A percentile compares a stretch with the other conserved stretches of the same genome.
These are phyloP conservation scores for Lamellibrachia satsuma DNA, from an alignment of 2,888 invertebrate species.

Conservation along the genomic window DNA sequence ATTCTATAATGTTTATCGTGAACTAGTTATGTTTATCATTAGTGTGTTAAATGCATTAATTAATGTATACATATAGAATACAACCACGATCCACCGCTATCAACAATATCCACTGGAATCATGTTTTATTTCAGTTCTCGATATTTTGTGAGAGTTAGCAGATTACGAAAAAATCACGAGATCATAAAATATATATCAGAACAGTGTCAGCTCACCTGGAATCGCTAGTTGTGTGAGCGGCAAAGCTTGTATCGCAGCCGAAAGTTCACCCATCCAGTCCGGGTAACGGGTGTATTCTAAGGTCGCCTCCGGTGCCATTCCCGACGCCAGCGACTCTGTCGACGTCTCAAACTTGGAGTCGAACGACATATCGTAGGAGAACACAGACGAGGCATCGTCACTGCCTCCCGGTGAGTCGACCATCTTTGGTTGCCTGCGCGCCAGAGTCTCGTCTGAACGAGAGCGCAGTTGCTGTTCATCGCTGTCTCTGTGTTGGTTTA, in stretches of 20 bases:
- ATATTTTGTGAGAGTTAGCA: too few relatives aligned
- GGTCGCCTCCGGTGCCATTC: constrained; percentile 21
- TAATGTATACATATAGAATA: too few relatives aligned
- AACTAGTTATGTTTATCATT: too few relatives aligned
- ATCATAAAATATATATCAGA: background rate
- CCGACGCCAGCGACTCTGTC: background rate
- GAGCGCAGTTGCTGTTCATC: background rate
- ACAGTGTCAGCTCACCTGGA: constrained; percentile 36
- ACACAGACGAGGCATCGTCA: background rate
- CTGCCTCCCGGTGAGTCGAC: background rate
- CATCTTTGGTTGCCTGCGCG: background rate
- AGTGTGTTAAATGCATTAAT: too few relatives aligned
- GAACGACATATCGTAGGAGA: background rate
- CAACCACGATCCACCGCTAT: too few relatives aligned
- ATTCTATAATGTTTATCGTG: too few relatives aligned
- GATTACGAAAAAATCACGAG: background rate
- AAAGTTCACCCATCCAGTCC: constrained; percentile 44
- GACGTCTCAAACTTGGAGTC: background rate
- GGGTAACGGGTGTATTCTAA: constrained; percentile 35
- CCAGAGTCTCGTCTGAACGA: background rate
- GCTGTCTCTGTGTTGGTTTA: background rate
- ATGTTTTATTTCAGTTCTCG: too few relatives aligned
- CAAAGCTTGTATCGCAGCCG: constrained; percentile 34
- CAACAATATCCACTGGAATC: too few relatives aligned
- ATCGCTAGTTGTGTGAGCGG: constrained; percentile 40